These are phyloP conservation scores for Heptranchias perlo DNA, from an alignment of 2,113 vertebrate species.

Conservation along the genomic window DNA sequence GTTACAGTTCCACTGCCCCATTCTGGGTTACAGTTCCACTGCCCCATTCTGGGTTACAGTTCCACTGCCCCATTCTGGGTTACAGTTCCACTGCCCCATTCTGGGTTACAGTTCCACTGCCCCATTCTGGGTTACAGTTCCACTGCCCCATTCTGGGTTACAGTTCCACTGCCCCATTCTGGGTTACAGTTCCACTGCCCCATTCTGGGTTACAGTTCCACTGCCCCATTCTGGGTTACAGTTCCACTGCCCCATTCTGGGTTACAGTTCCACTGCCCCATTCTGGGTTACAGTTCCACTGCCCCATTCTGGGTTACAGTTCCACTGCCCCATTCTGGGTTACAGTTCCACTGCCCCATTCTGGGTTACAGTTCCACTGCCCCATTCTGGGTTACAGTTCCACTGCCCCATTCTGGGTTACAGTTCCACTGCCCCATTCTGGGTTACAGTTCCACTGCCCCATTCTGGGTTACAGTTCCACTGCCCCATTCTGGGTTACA, in stretches of 20 bases:
- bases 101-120: not conserved
- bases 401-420: not conserved
- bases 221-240: not conserved
- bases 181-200: not conserved
- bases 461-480: too few relatives aligned
- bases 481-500: not conserved
- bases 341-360: not conserved
- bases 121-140: not conserved
- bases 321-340: not conserved
- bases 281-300: not conserved
- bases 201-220: not conserved
- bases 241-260: not conserved
- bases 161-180: not conserved
- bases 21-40: not conserved
- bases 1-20: not conserved
- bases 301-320: too few relatives aligned
- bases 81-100: not conserved
- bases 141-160: too few relatives aligned
- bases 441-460: not conserved
- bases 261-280: not conserved
- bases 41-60: too few relatives aligned
- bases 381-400: not conserved
- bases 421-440: not conserved
- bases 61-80: not conserved
- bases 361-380: not conserved